Base-by-base conservation (phyloP, 2,113 vertebrate species). In the Petaurus breviceps region DNA sequence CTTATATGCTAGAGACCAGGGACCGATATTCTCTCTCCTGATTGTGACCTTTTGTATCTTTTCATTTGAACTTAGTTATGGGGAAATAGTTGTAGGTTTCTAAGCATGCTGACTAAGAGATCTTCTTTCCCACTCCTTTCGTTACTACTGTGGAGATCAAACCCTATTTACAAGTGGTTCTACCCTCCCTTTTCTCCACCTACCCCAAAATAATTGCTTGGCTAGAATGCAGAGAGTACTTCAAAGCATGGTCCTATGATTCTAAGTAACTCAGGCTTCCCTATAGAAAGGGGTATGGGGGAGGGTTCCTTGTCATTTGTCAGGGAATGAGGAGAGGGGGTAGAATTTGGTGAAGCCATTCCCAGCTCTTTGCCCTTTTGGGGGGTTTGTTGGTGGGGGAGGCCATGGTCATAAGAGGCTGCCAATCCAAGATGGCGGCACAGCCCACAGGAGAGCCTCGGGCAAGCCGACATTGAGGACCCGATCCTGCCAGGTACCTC, bases 401-500 rank as follows among this genome's bases (percentile, higher is more conserved):
- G 49, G 49, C 9, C 90, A 90, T 90, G 90, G 47, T 90, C 46
- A 49, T 90, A 90, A 84, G 68, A 84, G 19, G 68, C 68, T 84
- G 68, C 68, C 68, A 84, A 94, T 94, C 51, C 8, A 0, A 89
- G 68, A 92, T 23, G 0, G 24, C 97, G 90, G 84, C 92, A 91
- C 53, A 14, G 68, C 92, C 31, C 9, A 25, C 31, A 10, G 43
- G 92, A 95, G 94, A 89, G 25, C n/a, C 0, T 0, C 6, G 96
- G 96, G 94, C 24, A 0, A 84, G 89, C 25, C 26, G 93, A 95
- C 97, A 97, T 97, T 97, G 96, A 98, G 96, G 95, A 95, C 96
- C 2, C 97, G 94, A 93, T 95, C 93, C 92, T 97, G 96, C 97
- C 97, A 97, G 98, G 96, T 97, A 93, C 96, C 22, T 94, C 96